A percentile compares a stretch with the other conserved stretches of the same genome.
Conservation (phyloP, 2,113 vertebrate species). For the Gopherus evgoodei region DNA sequence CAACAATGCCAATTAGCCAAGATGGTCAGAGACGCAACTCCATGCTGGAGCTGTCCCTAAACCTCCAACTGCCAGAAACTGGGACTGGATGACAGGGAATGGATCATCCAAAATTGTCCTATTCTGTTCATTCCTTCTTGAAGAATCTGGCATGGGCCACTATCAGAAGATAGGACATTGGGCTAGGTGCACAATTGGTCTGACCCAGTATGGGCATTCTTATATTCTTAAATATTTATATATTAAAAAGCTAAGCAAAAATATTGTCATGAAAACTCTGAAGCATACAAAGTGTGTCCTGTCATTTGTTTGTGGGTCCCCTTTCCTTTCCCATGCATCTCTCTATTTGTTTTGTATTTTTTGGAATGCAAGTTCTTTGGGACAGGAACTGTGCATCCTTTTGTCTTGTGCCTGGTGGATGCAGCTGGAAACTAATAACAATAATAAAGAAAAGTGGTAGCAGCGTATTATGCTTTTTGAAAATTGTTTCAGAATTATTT, state of each 20-base stretch:
- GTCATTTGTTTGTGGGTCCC: too few relatives aligned
- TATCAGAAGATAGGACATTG: too few relatives aligned
- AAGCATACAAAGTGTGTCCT: not conserved
- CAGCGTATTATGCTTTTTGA: not conserved
- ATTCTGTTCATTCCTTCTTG: too few relatives aligned
- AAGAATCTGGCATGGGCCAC: too few relatives aligned
- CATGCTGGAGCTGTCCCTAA: not conserved
- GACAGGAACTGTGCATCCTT: not conserved
- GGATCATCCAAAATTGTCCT: too few relatives aligned
- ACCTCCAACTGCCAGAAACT: not conserved
- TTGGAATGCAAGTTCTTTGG: not conserved
- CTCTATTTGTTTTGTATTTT: not conserved
- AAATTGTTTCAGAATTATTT: not conserved
- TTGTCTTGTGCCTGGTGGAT: not conserved
- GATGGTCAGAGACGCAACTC: not conserved
- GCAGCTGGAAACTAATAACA: not conserved
- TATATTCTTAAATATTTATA: not conserved
- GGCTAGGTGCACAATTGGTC: too few relatives aligned
- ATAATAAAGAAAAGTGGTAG: not conserved
- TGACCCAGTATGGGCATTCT: too few relatives aligned
- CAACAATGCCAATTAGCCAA: not conserved
- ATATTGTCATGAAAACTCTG: not conserved
- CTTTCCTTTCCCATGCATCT: too few relatives aligned
- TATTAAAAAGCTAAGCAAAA: not conserved
- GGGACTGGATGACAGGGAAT: too few relatives aligned